Conservation (phyloP, 1,140 invertebrate species). For the Chironomus tepperi region DNA sequence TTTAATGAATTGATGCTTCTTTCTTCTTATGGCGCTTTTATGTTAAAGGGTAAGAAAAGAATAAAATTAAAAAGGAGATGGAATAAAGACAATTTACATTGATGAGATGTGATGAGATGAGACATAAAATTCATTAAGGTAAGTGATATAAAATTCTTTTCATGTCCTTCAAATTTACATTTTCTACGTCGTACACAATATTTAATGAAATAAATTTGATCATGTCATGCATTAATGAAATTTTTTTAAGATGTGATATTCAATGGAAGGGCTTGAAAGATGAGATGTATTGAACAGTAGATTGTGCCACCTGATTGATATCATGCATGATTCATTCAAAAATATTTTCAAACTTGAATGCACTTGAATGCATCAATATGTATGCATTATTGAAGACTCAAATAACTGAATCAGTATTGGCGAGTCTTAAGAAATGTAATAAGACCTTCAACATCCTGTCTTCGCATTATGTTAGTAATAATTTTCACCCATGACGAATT, state of each 20-base stretch:
- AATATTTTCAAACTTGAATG: neutral
- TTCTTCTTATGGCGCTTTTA: neutral
- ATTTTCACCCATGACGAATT: slow-evolving; percentile 1
- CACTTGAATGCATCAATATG: neutral
- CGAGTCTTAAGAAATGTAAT: neutral
- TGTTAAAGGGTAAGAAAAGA: neutral
- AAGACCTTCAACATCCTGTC: slow-evolving; percentile 6
- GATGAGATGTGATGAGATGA: neutral
- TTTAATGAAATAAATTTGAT: neutral
- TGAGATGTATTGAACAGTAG: neutral
- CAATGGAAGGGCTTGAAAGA: neutral
- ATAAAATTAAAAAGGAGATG: no score
- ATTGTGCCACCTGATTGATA: neutral
- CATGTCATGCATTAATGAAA: neutral
- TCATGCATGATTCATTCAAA: neutral
- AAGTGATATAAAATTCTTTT: neutral
- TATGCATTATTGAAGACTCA: neutral
- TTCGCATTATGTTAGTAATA: neutral
- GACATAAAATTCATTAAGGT: neutral
- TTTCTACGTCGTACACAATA: neutral
- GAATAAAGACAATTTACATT: neutral
- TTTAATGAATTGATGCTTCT: neutral
- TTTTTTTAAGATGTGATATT: no score
- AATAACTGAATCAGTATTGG: neutral
- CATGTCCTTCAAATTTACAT: no score